A percentile compares a stretch with the other conserved stretches of the same genome.
phyloP scores from a whole-genome alignment of 1,140 invertebrate genomes.

The Listronotus bonariensis region DNA sequence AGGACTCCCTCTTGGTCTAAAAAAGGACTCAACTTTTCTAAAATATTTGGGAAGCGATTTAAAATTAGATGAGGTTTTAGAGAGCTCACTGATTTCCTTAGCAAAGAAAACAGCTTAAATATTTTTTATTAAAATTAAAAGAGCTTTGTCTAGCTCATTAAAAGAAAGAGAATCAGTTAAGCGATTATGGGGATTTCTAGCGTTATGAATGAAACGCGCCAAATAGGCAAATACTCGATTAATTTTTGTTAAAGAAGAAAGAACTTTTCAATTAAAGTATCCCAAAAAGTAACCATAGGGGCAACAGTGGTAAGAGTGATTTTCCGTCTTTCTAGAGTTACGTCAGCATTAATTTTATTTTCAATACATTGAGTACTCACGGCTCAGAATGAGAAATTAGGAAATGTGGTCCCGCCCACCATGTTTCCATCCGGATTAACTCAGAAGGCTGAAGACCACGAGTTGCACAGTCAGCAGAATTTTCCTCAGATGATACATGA shows the following conservation, averaged over 20 bases:
- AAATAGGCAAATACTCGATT: conserved; percentile 8
- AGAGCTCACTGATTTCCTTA: no score
- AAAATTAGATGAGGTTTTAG: no score
- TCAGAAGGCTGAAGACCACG: conserved; percentile 45
- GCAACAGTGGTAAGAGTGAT: background rate
- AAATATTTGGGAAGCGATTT: conserved; percentile 4
- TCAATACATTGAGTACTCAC: background rate
- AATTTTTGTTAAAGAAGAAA: conserved; percentile 16
- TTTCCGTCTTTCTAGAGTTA: no score
- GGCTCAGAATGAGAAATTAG: background rate
- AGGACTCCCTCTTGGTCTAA: conserved; percentile 42
- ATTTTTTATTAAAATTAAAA: conserved; percentile 6
- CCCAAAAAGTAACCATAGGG: background rate
- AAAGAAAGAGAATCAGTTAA: background rate
- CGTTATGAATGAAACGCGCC: background rate
- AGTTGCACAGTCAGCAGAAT: conserved; percentile 47
- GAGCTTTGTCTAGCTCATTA: background rate
- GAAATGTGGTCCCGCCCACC: conserved; percentile 44
- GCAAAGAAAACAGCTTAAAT: background rate
- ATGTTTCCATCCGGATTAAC: conserved; percentile 36
- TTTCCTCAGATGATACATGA: conserved; percentile 48
- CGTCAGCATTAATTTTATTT: no score
- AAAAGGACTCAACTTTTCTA: conserved; percentile 5
- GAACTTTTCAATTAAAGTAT: conserved; percentile 6
- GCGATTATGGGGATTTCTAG: background rate